A percentile compares a stretch with the other conserved stretches of the same genome.
Conservation (phyloP, 1,140 invertebrate species). For the Polypedilum vanderplanki region DNA sequence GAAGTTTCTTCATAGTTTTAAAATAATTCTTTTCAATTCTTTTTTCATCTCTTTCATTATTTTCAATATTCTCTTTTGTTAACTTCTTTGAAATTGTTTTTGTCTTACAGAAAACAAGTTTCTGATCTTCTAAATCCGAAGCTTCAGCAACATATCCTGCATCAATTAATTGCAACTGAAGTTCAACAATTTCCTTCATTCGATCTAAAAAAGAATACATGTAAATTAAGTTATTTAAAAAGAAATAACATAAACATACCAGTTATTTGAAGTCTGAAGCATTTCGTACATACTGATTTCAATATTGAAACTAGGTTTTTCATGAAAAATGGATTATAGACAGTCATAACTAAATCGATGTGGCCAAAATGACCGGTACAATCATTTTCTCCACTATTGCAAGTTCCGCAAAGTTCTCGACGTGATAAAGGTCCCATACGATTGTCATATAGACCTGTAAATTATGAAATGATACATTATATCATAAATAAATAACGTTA, state of each 20-base stretch:
- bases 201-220: constrained; percentile 46
- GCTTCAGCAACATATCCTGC: constrained; percentile 66
- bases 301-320: constrained; percentile 62
- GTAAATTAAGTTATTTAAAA: no score
- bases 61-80: constrained; percentile 36
- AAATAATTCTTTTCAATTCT: constrained; percentile 21
- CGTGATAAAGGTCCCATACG: constrained; percentile 58
- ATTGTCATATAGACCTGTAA: constrained; percentile 70
- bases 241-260: constrained; percentile 42
- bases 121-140: constrained; percentile 51
- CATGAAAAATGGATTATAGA: constrained; percentile 88
- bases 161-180: constrained; percentile 69
- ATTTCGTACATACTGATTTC: constrained; percentile 61
- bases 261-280: constrained; percentile 63
- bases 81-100: constrained; percentile 39
- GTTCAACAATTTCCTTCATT: constrained; percentile 57
- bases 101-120: constrained; percentile 37
- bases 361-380: constrained; percentile 95
- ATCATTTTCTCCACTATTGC: constrained; percentile 52
- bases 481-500: no score
- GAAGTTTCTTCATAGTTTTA: not conserved
- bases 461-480: no score
- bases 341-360: constrained; percentile 82
- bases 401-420: constrained; percentile 74
- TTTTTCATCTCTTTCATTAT: constrained; percentile 35